Evolutionary conservation across 37 sponge, comb jelly and placozoan genomes (phyloP), one percentile per base, ranked within the genome.

Genomic region (Beroe ovata): DNA sequence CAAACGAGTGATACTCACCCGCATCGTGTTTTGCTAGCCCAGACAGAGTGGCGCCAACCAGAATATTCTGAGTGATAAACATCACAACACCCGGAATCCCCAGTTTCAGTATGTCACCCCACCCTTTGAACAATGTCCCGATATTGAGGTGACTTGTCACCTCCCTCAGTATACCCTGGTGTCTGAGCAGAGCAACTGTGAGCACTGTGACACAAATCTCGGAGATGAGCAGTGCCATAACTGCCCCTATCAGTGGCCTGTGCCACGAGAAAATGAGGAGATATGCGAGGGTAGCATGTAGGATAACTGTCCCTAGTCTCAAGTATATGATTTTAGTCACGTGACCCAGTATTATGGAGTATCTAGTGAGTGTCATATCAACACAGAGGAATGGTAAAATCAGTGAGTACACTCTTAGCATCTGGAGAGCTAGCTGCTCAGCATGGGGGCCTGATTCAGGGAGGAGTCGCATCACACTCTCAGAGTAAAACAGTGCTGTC

Each of bases 341-440:
- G 21, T 42, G 41, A 54, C 54, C 54, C 47, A 77, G 84, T 42
- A 77, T 77, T 25, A 77, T 25, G 22, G 84, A 25, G 84, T 77
- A 77, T 1, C 84, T 42, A 6, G 84, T 77, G 26, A 77, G 35
- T 20, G 54, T 14, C 8, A 77, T 36, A 42, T 77, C 84, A 39
- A 77, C 21, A 23, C 84, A 36, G 11, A 42, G 33, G 23, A 77
- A 23, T 19, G 84, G 84, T 3, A 77, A 29, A 1, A 77, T 23
- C 22, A 77, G 41, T 42, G 84, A 26, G 84, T 77, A 77, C 1
- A 77, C 54, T 41, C 47, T 11, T 20, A 77, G 22, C 54, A 77
- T 39, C 0, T 42, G 28, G 23, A 42, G 54, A 14, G 84, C 41
- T 25, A 42, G 54, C 41, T 3, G 23, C 1, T 77, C 84, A 2